Conservation (phyloP, 2,113 vertebrate genomes). For the Columbina picui region DNA sequence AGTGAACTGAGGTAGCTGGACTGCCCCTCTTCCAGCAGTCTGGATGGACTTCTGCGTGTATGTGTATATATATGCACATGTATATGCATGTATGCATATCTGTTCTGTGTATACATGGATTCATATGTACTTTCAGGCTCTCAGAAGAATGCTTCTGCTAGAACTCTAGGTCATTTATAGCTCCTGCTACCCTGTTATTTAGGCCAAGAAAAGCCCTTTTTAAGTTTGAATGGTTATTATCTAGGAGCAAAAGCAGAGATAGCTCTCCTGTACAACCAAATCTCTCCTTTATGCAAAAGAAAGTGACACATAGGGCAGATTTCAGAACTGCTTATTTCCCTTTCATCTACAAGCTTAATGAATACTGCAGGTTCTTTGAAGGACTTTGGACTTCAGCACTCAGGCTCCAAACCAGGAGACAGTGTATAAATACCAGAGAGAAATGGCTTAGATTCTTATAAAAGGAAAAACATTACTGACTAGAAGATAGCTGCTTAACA, state of each 20-base stretch:
- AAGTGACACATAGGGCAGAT: not conserved
- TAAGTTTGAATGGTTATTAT: not conserved
- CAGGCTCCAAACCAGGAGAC: not conserved
- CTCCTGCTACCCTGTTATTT: not conserved
- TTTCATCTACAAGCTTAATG: not conserved
- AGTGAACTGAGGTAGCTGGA: not conserved
- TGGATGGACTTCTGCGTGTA: not conserved
- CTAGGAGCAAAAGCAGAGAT: not conserved
- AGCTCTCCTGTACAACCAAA: not conserved
- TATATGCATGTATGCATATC: not conserved
- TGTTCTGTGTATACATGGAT: not conserved
- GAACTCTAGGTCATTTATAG: not conserved
- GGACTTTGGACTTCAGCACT: not conserved
- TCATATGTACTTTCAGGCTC: not conserved
- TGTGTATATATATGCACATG: rapidly evolving
- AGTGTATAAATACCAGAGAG: not conserved
- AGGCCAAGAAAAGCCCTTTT: not conserved
- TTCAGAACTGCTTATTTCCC: not conserved
- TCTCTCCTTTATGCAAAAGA: not conserved
- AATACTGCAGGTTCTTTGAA: not conserved
- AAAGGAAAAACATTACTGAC: not conserved
- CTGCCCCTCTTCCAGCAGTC: not conserved
- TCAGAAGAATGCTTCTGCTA: not conserved
- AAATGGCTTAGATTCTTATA: not conserved
- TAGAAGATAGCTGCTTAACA: not conserved